A percentile compares a stretch with the other conserved stretches of the same genome.
These are phyloP conservation scores for Larimichthys polyactis DNA, from an alignment of 2,113 vertebrate genomes.

Conservation along the genomic window DNA sequence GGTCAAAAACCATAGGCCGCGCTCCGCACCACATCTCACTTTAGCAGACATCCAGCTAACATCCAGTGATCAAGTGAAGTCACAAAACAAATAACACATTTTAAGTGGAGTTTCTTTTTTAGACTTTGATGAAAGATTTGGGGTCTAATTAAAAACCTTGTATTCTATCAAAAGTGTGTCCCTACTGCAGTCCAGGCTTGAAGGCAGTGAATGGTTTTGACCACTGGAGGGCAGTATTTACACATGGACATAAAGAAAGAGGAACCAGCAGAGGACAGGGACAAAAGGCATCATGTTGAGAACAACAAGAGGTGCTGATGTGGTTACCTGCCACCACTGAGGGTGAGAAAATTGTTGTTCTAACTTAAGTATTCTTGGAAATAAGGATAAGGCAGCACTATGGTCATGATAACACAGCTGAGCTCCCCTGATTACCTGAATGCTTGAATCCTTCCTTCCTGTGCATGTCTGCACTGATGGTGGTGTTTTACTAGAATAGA, in stretches of 20 bases:
- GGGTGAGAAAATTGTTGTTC: conserved; percentile 16
- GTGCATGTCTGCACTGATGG: neutral
- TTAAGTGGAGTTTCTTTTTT: neutral
- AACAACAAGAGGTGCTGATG: conserved; percentile 10
- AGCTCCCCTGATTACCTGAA: conserved; percentile 1
- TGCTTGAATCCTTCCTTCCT: neutral
- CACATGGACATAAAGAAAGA: conserved; percentile 9
- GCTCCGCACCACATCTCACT: no score
- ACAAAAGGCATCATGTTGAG: conserved; percentile 56
- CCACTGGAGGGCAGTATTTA: conserved; percentile 73
- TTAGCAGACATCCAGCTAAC: no score
- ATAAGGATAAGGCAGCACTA: neutral
- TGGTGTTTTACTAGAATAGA: neutral
- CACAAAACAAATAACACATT: neutral
- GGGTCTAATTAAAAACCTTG: neutral
- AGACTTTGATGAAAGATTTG: neutral
- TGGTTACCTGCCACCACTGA: conserved; percentile 13
- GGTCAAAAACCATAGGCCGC: no score
- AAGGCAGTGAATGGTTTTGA: neutral
- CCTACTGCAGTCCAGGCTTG: conserved; percentile 14
- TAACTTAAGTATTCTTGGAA: neutral
- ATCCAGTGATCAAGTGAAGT: neutral
- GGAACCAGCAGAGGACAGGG: neutral
- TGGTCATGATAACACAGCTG: no score
- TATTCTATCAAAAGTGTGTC: neutral